phyloP scores from a whole-genome alignment of 2,113 vertebrate genomes.

The Gymnocephalus cernua region DNA sequence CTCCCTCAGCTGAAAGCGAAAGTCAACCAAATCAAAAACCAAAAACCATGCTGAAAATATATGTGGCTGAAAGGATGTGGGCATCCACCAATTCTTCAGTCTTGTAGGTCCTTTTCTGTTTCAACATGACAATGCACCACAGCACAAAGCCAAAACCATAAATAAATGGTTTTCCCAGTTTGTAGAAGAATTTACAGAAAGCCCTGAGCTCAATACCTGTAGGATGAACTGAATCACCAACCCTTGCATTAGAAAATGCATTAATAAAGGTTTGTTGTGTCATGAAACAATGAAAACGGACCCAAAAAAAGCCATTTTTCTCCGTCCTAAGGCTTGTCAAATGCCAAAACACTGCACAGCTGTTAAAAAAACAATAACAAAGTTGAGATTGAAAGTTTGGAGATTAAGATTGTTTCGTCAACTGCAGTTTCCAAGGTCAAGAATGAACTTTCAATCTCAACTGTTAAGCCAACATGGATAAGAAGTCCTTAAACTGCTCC shows the following conservation, averaged over 20 bases:
- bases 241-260: background rate
- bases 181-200: background rate
- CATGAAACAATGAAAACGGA: background rate
- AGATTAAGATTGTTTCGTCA: no score
- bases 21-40: background rate
- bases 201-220: background rate
- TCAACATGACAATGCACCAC: background rate
- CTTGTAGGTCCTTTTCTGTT: background rate
- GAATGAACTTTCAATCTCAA: background rate
- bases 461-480: background rate
- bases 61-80: background rate
- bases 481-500: background rate
- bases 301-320: background rate
- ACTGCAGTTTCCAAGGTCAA: background rate
- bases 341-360: background rate
- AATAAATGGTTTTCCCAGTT: background rate
- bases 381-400: background rate
- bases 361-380: no score
- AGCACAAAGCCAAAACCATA: background rate
- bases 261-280: background rate
- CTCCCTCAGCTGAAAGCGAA: background rate
- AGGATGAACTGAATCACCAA: background rate
- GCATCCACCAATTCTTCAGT: background rate
- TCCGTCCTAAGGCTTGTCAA: background rate
- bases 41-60: background rate